Conservation (phyloP, 2,113 vertebrate species). For the Irena cyanogastra region DNA sequence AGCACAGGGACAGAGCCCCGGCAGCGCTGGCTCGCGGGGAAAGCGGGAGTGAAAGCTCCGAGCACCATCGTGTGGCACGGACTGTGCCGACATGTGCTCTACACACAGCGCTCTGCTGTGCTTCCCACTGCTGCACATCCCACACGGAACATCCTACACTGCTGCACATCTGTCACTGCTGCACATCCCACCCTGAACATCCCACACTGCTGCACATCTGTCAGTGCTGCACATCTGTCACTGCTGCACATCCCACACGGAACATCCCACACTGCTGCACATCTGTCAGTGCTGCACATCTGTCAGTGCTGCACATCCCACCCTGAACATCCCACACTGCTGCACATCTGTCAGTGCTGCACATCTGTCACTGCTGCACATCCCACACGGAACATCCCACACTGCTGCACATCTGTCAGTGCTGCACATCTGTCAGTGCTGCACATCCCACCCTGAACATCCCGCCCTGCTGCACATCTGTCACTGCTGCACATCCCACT, state of each 20-base stretch:
- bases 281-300: too few species aligned
- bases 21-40: background rate
- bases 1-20: accelerated
- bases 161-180: background rate
- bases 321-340: background rate
- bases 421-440: too few species aligned
- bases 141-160: accelerated
- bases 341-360: too few species aligned
- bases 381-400: too few species aligned
- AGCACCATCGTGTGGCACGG: constrained; percentile 41
- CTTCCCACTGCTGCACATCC: background rate
- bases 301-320: background rate
- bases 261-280: accelerated
- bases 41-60: background rate
- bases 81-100: accelerated
- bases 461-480: background rate
- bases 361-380: too few species aligned
- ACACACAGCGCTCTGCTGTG: accelerated
- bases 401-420: too few species aligned
- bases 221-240: background rate
- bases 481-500: background rate
- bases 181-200: background rate
- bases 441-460: too few species aligned
- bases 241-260: too few species aligned
- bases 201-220: background rate